Conservation (phyloP, 1,140 invertebrate genomes). For the Neodiprion pinetum region DNA sequence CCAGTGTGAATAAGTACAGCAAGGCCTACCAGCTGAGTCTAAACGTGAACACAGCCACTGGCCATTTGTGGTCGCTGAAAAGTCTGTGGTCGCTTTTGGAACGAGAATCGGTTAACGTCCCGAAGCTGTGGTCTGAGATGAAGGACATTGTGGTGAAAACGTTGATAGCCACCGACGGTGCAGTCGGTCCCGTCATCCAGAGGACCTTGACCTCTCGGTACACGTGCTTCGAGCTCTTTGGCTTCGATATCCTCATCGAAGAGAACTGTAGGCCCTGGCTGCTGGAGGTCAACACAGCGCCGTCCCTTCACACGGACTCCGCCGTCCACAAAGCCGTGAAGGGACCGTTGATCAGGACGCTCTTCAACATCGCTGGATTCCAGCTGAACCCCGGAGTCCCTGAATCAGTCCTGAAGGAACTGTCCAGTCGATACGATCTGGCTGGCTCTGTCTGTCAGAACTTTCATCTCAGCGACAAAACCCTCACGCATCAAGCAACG, state of each 20-base stretch:
- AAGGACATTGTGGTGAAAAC: constrained; percentile 79
- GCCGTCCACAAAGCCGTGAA: constrained; percentile 70
- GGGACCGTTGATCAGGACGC: constrained; percentile 66
- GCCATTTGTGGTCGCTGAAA: constrained; percentile 84
- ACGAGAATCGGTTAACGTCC: constrained; percentile 71
- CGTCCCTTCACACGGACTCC: constrained; percentile 68
- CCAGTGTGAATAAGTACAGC: constrained; percentile 91
- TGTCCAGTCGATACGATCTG: no score
- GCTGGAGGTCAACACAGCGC: constrained; percentile 73
- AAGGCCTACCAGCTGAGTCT: constrained; percentile 82
- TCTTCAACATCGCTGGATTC: constrained; percentile 69
- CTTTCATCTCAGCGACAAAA: no score
- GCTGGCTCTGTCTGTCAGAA: no score
- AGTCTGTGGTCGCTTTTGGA: constrained; percentile 74
- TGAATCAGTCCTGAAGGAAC: no score
- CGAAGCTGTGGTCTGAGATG: constrained; percentile 75
- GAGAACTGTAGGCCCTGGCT: constrained; percentile 65
- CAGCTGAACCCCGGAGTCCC: constrained; percentile 31
- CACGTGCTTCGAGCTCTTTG: constrained; percentile 79
- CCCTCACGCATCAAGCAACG: no score
- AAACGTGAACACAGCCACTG: constrained; percentile 79
- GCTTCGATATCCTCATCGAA: constrained; percentile 78
- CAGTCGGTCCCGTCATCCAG: constrained; percentile 71
- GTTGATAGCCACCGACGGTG: constrained; percentile 73
- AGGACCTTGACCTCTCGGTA: constrained; percentile 69